These are phyloP conservation scores for Nycteola revayana DNA, from an alignment of 2,888 invertebrate species.

Conservation along the genomic window DNA sequence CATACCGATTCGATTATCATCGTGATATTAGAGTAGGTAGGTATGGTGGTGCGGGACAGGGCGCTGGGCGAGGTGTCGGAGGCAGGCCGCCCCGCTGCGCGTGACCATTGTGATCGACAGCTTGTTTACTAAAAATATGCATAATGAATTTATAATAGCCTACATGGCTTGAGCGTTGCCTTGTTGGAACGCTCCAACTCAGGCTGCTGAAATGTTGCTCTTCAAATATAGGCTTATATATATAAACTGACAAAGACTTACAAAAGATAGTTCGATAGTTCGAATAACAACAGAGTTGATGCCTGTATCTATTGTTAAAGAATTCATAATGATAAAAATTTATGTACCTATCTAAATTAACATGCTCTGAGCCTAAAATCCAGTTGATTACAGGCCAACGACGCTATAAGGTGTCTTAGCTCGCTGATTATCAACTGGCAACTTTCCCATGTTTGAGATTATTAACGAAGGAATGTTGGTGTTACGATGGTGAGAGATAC, in stretches of 20 bases:
- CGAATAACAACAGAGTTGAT: too few species aligned
- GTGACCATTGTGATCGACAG: slow-evolving; percentile 79
- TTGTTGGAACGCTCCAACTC: slow-evolving; percentile 44
- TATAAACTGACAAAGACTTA: too few species aligned
- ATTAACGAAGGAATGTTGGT: slow-evolving; percentile 47
- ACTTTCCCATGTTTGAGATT: slow-evolving; percentile 8
- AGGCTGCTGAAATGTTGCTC: slow-evolving; percentile 34
- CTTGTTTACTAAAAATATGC: slow-evolving; percentile 82
- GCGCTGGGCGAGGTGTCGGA: slow-evolving; percentile 63
- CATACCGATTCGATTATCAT: slow-evolving; percentile 50
- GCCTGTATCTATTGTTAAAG: too few species aligned
- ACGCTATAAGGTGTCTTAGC: too few species aligned
- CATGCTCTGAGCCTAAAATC: too few species aligned
- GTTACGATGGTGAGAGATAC: slow-evolving; percentile 53
- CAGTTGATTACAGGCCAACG: too few species aligned
- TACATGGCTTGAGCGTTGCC: slow-evolving; percentile 54
- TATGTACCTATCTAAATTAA: too few species aligned
- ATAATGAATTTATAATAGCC: slow-evolving; percentile 81
- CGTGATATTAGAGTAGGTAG: slow-evolving; percentile 57
- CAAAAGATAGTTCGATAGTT: too few species aligned
- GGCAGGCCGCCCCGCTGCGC: slow-evolving; percentile 71
- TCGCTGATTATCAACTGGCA: too few species aligned
- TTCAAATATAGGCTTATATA: slow-evolving; percentile 27
- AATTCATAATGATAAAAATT: too few species aligned
- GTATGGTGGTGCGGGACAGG: slow-evolving; percentile 31